Evolutionary conservation across 2,888 invertebrate species (phyloP).

Genomic region (Drosophila rellima): DNA sequence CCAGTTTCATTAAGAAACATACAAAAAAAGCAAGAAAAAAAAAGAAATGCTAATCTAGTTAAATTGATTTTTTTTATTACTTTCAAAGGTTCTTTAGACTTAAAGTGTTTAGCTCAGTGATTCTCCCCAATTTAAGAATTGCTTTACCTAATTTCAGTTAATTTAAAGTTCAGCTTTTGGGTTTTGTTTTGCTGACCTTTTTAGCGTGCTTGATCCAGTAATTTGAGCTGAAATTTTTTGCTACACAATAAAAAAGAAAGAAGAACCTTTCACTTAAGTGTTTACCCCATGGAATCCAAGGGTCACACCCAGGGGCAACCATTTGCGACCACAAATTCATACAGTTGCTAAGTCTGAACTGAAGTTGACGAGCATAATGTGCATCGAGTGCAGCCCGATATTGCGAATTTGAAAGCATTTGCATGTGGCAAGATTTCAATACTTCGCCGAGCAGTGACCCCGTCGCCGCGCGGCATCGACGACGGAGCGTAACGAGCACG

Average conservation of each 20-base stretch:
- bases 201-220: conserved; percentile 14
- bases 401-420: conserved; percentile 39
- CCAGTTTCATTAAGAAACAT: no score
- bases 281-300: neutral
- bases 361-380: conserved; percentile 13
- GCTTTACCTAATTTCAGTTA: conserved; percentile 10
- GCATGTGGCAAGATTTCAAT: conserved; percentile 29
- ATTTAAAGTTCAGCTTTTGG: conserved; percentile 9
- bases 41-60: neutral
- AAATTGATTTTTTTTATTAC: neutral
- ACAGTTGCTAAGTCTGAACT: conserved; percentile 13
- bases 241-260: neutral
- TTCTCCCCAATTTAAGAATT: neutral
- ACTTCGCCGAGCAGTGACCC: conserved; percentile 27
- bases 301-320: conserved; percentile 33
- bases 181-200: conserved; percentile 4
- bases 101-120: conserved; percentile 5
- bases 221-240: conserved; percentile 10
- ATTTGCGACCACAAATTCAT: conserved; percentile 43
- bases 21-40: conserved; percentile 1
- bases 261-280: conserved; percentile 14
- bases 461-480: neutral
- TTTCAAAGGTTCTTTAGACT: conserved; percentile 2
- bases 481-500: neutral
- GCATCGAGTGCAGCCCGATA: conserved; percentile 44